Evolutionary conservation across 1,140 invertebrate genomes (phyloP).

Genomic region (Drosophila subobscura): DNA sequence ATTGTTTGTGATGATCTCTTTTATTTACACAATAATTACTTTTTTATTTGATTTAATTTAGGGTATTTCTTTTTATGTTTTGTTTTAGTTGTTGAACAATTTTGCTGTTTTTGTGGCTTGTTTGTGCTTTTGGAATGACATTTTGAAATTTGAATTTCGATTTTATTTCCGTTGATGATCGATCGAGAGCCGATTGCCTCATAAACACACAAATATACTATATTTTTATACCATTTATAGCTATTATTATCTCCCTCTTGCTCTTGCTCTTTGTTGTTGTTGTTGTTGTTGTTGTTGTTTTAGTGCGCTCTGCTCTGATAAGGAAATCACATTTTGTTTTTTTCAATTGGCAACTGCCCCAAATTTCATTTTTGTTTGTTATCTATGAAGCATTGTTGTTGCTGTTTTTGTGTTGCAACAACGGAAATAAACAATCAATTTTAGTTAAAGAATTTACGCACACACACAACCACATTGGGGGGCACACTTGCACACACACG

Average conservation of each 20-base stretch:
- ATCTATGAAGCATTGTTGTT: conserved; percentile 34
- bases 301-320: conserved; percentile 46
- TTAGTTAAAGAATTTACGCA: conserved; percentile 81
- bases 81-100: conserved; percentile 50
- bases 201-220: not conserved
- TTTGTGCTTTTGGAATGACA: conserved; percentile 61
- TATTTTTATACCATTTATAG: not conserved
- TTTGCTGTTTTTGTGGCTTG: conserved; percentile 40
- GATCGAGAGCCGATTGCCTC: conserved; percentile 19
- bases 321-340: conserved; percentile 67
- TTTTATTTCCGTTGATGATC: conserved; percentile 32
- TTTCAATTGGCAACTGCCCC: conserved; percentile 81
- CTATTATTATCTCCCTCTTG: conserved; percentile 16
- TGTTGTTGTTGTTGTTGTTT: conserved; percentile 18
- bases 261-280: conserved; percentile 13
- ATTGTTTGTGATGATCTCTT: conserved; percentile 60
- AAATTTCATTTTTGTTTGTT: conserved; percentile 75
- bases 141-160: conserved; percentile 46
- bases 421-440: conserved; percentile 82
- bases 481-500: conserved; percentile 27
- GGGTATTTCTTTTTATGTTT: conserved; percentile 23
- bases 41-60: conserved; percentile 15
- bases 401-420: conserved; percentile 48
- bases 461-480: conserved; percentile 56
- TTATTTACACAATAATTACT: conserved; percentile 51